Base-by-base conservation (phyloP, 2,888 invertebrate genomes). In the Allolobophora icterica region DNA sequence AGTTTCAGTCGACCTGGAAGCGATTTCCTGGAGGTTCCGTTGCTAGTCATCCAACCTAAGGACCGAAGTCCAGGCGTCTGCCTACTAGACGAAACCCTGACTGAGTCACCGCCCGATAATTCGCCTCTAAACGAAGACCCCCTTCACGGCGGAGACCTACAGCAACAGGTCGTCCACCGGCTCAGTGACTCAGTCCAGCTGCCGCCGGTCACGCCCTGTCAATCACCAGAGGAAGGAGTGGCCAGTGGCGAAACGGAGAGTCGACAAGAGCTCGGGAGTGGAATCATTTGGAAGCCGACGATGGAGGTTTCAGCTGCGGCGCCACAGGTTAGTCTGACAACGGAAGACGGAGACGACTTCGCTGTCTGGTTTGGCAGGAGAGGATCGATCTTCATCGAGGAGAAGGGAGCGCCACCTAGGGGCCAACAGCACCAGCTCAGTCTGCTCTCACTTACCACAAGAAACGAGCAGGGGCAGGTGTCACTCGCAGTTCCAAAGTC, bases 321-420 rank as follows among this genome's bases (percentile, higher is more conserved):
- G 24, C 91, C 91, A 0, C 87, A 83, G 45, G 91, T 91, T 24
- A 90, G 90, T 33, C 90, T 91, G 35, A 91, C 91, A 34, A 91
- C 91, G n/a, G 91, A 91, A 6, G 91, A 91, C 34, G 91, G 91
- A n/a, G 91, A 91, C 52, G 91, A 91, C 84, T 91, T 90, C 89
- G 90, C 90, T 24, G 91, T 91, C 30, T 91, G 91, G 91, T 91
- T 91, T 45, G 91, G 91, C 19, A 38, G 91, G n/a, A 34, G 91
- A 84, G 91, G 91, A n/a, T 91, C 91, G 33, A 91, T 91, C 90
- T 91, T 91, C 91, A 91, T 91, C 45, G 91, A 91, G 40, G 90
- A 91, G 90, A 91, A 90, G 58, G 84, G 45, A 30, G 71, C 71
- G 71, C 71, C 71, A 71, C 30, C 71, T 71, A 71, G 71, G 71